These are phyloP conservation scores for Campylomormyrus numenius DNA, from an alignment of 2,113 vertebrate species.

Conservation along the genomic window DNA sequence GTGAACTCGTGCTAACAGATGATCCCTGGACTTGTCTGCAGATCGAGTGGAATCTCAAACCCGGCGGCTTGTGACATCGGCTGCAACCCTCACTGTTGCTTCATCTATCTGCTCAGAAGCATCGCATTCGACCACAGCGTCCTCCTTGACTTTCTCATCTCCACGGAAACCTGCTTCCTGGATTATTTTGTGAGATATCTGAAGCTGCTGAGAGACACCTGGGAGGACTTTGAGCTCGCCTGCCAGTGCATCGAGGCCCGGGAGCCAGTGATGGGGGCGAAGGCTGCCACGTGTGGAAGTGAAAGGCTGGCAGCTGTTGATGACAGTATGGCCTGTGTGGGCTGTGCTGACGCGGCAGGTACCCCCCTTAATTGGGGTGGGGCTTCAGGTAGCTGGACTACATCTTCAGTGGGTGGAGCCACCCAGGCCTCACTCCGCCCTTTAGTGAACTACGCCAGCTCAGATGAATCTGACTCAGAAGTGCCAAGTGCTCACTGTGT, in stretches of 20 bases:
- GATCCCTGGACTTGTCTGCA: slow-evolving; percentile 24
- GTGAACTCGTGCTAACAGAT: neutral
- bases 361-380: neutral
- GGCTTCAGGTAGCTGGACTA: neutral
- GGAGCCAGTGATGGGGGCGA: neutral
- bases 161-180: slow-evolving; percentile 87
- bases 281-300: neutral
- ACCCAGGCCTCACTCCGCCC: neutral
- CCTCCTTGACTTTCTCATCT: slow-evolving; percentile 91
- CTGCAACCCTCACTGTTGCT: slow-evolving; percentile 83
- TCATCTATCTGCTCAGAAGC: slow-evolving; percentile 71
- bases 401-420: neutral
- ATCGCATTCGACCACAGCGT: slow-evolving; percentile 76
- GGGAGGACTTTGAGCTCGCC: slow-evolving; percentile 56
- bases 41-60: slow-evolving; percentile 19
- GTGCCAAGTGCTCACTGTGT: slow-evolving; percentile 31
- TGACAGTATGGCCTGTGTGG: neutral
- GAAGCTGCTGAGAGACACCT: slow-evolving; percentile 69
- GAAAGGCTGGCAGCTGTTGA: neutral
- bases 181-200: slow-evolving; percentile 87
- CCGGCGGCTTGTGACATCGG: slow-evolving; percentile 48
- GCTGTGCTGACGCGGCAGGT: neutral
- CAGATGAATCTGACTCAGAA: slow-evolving; percentile 73
- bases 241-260: slow-evolving; percentile 50
- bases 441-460: slow-evolving; percentile 78